Conservation (phyloP, 2,797 vertebrate genomes). For the Chrosomus eos region DNA sequence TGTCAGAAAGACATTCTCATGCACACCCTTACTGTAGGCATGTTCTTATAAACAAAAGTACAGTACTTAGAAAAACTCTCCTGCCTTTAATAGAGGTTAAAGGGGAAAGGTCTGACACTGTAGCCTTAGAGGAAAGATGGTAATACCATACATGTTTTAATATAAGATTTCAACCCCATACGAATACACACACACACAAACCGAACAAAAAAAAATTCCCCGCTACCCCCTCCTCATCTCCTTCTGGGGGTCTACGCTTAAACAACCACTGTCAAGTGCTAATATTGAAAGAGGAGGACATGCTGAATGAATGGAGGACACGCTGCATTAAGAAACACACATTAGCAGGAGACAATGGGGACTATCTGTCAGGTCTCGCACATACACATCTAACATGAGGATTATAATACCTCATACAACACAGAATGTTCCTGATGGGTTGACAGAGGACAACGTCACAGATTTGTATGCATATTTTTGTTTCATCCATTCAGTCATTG, state of each 20-base stretch:
- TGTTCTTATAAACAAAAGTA: slow-evolving; percentile 6
- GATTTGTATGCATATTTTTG: neutral
- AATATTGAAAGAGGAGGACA: slow-evolving; percentile 77
- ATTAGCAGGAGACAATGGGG: slow-evolving; percentile 52
- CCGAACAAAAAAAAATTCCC: neutral
- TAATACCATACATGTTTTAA: neutral
- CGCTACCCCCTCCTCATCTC: neutral
- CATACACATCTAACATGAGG: slow-evolving; percentile 21
- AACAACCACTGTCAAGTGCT: slow-evolving; percentile 66
- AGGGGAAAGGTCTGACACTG: neutral
- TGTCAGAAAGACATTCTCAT: slow-evolving; percentile 21
- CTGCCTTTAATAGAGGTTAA: neutral
- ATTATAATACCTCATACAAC: slow-evolving; percentile 9
- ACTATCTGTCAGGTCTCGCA: slow-evolving; percentile 47
- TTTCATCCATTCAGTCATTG: neutral
- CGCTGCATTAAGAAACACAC: slow-evolving; percentile 58
- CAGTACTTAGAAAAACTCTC: slow-evolving; percentile 16
- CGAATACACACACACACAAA: neutral
- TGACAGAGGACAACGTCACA: slow-evolving; percentile 13
- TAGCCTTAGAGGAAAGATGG: neutral
- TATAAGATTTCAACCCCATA: neutral
- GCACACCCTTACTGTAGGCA: slow-evolving; percentile 29
- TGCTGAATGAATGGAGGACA: slow-evolving; percentile 47
- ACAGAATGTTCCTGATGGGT: slow-evolving; percentile 11
- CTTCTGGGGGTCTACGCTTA: slow-evolving; percentile 38